Conservation (phyloP, 2,113 vertebrate species). For the Micronisus gabar region DNA sequence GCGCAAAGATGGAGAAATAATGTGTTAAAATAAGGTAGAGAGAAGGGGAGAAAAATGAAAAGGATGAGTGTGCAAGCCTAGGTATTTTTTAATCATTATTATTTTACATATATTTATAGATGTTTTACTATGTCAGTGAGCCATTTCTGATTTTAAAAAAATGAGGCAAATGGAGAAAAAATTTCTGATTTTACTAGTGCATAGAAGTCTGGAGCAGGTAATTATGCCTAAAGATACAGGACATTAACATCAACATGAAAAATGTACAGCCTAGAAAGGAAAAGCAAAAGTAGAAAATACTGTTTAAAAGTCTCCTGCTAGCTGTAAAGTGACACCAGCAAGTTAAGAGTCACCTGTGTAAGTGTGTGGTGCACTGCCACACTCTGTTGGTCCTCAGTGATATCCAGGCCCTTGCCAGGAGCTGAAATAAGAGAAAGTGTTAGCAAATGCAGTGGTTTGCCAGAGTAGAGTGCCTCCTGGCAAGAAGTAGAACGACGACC, state of each 20-base stretch:
- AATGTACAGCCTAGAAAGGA: neutral
- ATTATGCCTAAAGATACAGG: neutral
- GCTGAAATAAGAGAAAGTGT: neutral
- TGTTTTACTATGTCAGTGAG: neutral
- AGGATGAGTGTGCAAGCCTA: neutral
- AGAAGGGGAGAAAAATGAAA: neutral
- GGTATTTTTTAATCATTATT: neutral
- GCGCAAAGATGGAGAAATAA: neutral
- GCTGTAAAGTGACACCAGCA: neutral
- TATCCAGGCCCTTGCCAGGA: neutral
- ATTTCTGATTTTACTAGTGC: neutral
- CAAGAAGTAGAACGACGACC: neutral
- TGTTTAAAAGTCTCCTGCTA: neutral
- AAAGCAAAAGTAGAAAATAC: neutral
- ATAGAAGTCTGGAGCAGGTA: neutral
- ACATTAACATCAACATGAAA: neutral
- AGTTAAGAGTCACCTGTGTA: neutral
- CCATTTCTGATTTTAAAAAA: neutral
- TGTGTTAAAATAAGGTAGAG: neutral
- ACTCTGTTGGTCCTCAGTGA: neutral
- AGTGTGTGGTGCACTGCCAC: neutral
- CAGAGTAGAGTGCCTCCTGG: neutral
- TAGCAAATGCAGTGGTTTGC: neutral
- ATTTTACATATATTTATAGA: neutral
- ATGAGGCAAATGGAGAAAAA: neutral